Conservation (phyloP, 2,113 vertebrate species). For the Crotalus tigris region DNA sequence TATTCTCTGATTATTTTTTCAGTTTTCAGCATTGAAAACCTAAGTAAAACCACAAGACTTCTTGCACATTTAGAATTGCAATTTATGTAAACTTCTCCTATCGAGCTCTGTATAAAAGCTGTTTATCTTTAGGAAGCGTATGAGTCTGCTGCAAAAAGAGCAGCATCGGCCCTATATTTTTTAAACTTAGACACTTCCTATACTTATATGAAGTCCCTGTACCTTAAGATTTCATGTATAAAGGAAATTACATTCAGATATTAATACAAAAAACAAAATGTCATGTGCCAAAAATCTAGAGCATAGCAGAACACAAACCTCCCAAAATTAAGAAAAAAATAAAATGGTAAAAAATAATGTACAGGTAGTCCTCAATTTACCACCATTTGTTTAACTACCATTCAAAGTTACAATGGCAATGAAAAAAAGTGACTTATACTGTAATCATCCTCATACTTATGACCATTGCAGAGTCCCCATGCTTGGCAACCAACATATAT, state of each 20-base stretch:
- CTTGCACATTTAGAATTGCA: neutral
- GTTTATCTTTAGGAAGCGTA: neutral
- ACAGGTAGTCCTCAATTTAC: neutral
- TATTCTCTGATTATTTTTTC: neutral
- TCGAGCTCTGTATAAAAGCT: neutral
- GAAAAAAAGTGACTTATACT: too few relatives aligned
- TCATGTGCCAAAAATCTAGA: neutral
- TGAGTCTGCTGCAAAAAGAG: neutral
- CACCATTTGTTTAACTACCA: neutral
- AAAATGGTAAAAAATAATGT: neutral
- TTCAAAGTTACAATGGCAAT: neutral
- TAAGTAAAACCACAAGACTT: neutral
- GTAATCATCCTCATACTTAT: too few relatives aligned
- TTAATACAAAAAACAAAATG: neutral
- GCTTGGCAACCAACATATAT: too few relatives aligned
- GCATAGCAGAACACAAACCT: neutral
- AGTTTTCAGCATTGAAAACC: neutral
- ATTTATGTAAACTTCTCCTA: neutral
- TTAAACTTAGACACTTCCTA: neutral
- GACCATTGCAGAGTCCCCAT: too few relatives aligned
- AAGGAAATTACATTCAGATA: neutral
- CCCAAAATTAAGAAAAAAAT: neutral
- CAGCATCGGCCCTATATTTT: neutral
- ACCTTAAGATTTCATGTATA: neutral
- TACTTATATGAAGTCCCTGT: neutral